Evolutionary conservation across 2,113 vertebrate species (phyloP), one percentile per base, ranked within the genome.

Genomic region (Platichthys stellatus): DNA sequence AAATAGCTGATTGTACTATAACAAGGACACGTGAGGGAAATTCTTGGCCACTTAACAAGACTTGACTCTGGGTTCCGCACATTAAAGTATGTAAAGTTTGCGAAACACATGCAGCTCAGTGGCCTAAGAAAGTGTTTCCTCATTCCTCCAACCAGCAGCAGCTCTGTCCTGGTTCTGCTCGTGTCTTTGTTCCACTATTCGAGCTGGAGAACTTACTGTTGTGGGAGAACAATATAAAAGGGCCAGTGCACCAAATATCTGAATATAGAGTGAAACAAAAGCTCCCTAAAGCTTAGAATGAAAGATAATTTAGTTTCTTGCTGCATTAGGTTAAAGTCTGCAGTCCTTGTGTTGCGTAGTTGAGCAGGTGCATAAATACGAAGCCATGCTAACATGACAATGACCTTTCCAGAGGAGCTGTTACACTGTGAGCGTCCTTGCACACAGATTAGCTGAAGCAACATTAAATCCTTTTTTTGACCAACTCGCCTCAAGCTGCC

Each of bases 401-500:
- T 31, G 72, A 78, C 70, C 69, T 88, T 80, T 78, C 68, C 40
- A 63, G 70, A 73, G 38, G 67, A 66, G 80, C 70, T 47, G 59
- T 69, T 76, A 40, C 62, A 45, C 64, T 71, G 51, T 71, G 69
- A 73, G 56, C 75, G 35, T 64, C 64, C 66, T 70, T 45, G 63
- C 71, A 77, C 60, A 56, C 57, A 17, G 56, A 70, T 83, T 69
- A 84, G 57, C 70, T 80, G 45, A 65, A 56, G 40, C 57, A 21
- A 38, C 43, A n/a, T 20, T 5, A 18, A 59, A 54, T 38, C 56
- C 8, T 72, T 69, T 63, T 31, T 85, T 49, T 72, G 63, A 89
- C 63, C 74, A 81, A 76, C 66, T 82, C 67, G 81, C 83, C 81
- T 74, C 51, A 79, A 82, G 74, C 83, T 86, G 83, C 88, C 89